These are phyloP conservation scores for Pomacea canaliculata DNA, from an alignment of 2,888 invertebrate species.

Conservation along the genomic window DNA sequence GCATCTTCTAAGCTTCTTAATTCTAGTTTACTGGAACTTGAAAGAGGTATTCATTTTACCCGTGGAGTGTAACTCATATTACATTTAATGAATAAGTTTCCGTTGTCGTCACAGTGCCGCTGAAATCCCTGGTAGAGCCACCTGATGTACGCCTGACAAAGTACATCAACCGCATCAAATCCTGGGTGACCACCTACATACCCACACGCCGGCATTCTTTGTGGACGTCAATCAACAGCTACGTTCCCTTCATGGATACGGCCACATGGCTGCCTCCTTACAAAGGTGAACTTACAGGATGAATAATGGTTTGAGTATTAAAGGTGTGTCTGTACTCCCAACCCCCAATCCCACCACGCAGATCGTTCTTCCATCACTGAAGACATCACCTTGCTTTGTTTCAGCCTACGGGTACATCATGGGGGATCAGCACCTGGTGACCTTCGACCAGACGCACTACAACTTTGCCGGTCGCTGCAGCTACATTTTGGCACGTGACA, in stretches of 20 bases:
- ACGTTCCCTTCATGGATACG: conserved; percentile 83
- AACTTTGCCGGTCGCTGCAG: conserved; percentile 82
- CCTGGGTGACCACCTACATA: conserved; percentile 27
- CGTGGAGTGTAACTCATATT: too few species aligned
- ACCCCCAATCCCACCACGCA: too few species aligned
- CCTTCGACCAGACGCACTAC: conserved; percentile 86
- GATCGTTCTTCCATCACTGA: too few species aligned
- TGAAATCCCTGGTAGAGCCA: conserved; percentile 49
- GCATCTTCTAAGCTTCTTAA: too few species aligned
- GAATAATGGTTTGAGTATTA: neutral
- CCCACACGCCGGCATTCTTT: conserved; percentile 71
- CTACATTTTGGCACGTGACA: conserved; percentile 87
- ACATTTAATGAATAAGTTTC: too few species aligned
- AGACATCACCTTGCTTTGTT: neutral
- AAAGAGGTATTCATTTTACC: too few species aligned
- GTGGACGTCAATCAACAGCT: conserved; percentile 83
- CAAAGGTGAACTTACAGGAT: conserved; percentile 75
- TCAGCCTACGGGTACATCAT: conserved; percentile 86
- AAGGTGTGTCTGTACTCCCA: too few species aligned
- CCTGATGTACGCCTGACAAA: conserved; percentile 40
- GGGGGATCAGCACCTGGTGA: conserved; percentile 85
- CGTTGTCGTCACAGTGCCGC: conserved; percentile 46
- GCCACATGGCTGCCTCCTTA: conserved; percentile 89
- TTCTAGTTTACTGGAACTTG: too few species aligned
- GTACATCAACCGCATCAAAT: conserved; percentile 25